Conservation (phyloP, 1,140 invertebrate species). For the Drosophila guanche region DNA sequence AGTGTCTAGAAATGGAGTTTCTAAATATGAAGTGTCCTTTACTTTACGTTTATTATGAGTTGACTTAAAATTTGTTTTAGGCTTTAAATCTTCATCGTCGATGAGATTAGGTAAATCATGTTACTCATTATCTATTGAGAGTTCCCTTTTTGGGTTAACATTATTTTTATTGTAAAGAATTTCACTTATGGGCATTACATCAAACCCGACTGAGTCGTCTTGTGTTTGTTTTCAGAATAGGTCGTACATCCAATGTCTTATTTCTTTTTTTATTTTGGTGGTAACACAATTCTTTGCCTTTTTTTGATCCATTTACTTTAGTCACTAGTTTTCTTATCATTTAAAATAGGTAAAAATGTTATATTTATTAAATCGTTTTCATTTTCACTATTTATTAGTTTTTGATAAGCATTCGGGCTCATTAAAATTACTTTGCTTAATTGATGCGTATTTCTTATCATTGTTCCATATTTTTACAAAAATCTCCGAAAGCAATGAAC, state of each 20-base stretch:
- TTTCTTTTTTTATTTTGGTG: conserved; percentile 1
- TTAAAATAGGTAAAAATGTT: no score
- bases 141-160: neutral
- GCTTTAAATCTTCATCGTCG: neutral
- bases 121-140: neutral
- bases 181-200: no score
- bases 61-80: neutral
- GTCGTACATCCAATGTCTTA: neutral
- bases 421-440: no score
- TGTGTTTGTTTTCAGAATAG: neutral
- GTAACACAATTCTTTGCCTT: neutral
- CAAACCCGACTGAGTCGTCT: no score
- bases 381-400: no score
- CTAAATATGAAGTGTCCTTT: conserved; percentile 2
- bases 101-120: neutral
- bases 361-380: no score
- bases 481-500: neutral
- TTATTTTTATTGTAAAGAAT: neutral
- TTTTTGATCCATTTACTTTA: conserved; percentile 5
- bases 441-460: no score
- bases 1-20: neutral
- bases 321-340: conserved; percentile 8
- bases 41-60: no score
- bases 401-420: no score
- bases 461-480: neutral